These are phyloP conservation scores for Holocentrus rufus DNA, from an alignment of 2,797 vertebrate genomes.

Conservation along the genomic window DNA sequence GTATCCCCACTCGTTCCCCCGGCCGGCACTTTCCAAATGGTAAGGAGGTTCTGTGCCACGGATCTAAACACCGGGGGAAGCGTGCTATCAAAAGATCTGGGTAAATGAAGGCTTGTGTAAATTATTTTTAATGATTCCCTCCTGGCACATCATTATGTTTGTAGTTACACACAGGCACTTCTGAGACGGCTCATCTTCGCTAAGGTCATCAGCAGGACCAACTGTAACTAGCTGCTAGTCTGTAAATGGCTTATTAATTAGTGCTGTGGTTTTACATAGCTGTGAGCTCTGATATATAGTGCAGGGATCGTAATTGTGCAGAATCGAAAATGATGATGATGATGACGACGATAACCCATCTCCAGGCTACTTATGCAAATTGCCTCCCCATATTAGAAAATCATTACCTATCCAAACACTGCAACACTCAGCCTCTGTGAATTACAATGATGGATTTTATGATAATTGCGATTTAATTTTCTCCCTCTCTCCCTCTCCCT, in stretches of 20 bases:
- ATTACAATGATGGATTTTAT: slow-evolving; percentile 99
- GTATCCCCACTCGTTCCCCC: slow-evolving; percentile 93
- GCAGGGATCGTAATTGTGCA: slow-evolving; percentile 97
- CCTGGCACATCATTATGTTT: slow-evolving; percentile 99
- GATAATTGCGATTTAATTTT: slow-evolving; percentile 99
- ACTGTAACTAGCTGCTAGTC: slow-evolving; percentile 96
- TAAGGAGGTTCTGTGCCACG: slow-evolving; percentile 88
- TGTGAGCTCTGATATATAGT: slow-evolving; percentile 99
- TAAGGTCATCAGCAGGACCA: slow-evolving; percentile 98
- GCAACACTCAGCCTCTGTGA: slow-evolving; percentile 91
- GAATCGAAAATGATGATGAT: slow-evolving; percentile 90
- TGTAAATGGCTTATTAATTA: slow-evolving; percentile 99
- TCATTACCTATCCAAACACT: slow-evolving; percentile 99
- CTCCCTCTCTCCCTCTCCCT: slow-evolving; percentile 58
- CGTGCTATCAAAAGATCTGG: slow-evolving; percentile 99
- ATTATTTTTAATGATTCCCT: slow-evolving; percentile 99
- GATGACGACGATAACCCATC: slow-evolving; percentile 94
- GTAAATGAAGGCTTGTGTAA: slow-evolving; percentile 99
- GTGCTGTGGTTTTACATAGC: slow-evolving; percentile 97
- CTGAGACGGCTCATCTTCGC: slow-evolving; percentile 95
- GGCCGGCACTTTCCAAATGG: slow-evolving; percentile 93
- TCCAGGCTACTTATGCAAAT: slow-evolving; percentile 99
- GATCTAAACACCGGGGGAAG: slow-evolving; percentile 98
- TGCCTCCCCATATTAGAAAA: slow-evolving; percentile 97
- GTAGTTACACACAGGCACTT: slow-evolving; percentile 99